Evolutionary conservation across 2,113 vertebrate species (phyloP), one percentile per base, ranked within the genome.

Genomic region (Tyrannus savana): DNA sequence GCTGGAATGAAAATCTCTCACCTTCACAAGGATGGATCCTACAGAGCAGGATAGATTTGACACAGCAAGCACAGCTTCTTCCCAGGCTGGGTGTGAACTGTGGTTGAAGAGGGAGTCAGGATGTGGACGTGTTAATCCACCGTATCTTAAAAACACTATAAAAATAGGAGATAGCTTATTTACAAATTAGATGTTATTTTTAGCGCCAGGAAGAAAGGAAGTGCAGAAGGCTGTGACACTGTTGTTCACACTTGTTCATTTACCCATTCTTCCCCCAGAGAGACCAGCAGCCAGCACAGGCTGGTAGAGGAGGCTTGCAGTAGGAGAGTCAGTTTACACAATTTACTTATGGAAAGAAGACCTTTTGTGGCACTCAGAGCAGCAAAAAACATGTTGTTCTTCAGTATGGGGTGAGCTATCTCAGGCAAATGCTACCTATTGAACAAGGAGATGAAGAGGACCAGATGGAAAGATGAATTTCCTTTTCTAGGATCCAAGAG

Each of bases 391-490:
- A 81, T 73, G 80, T 81, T 94, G 71, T 92, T 95, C 81, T 95
- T 84, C 83, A 80, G 60, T 46, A 25, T 0, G 3, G 42, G 71
- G 79, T 3, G 17, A 87, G 82, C 78, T 89, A 81, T 94, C 95
- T 89, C 73, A 80, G 63, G 82, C 77, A 62, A 94, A 84, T 41
- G 78, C 58, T 87, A 94, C 87, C 83, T 94, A 91, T 96, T 83
- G 74, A 86, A 83, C 12, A 37, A 92, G 79, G 69, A 91, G 79
- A 90, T 91, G 92, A 95, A 91, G 91, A 94, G 52, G 75, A 87
- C 82, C 80, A 94, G 95, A 92, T 90, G 94, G 95, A 94, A 94
- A 90, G 95, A 94, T 35, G 18, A 92, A 91, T 92, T 94, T 94
- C 84, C 91, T 95, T 92, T 92, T 63, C 95, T 87, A 79, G 68